Evolutionary conservation across 2,888 invertebrate species (phyloP), one percentile per base, ranked within the genome.

Genomic region (Amiota communis): DNA sequence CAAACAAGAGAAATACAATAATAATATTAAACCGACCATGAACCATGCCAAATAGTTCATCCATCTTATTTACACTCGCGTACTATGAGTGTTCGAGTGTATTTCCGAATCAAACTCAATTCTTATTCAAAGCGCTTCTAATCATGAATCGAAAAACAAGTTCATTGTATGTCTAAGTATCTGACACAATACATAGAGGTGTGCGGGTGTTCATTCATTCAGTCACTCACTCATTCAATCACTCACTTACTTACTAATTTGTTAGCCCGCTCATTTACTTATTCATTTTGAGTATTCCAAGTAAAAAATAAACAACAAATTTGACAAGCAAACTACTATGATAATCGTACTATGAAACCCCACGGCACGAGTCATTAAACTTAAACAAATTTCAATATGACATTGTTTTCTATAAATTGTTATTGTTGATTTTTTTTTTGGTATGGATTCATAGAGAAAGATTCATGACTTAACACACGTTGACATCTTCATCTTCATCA

Each of bases 91-190:
- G 12, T 53, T 53, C 12, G 53, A n/a, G 53, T 8, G 53, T 53
- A 53, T 53, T 53, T 53, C 53, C 53, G 53, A 53, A 53, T 53
- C 12, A 53, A 51, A 53, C 74, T 77, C 76, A 78, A 73, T 78
- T 76, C 72, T 72, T 78, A 78, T 78, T 76, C 77, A 76, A 74
- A 79, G 77, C 72, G 72, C 53, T 77, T 80, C 81, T 82, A 81
- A 84, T 78, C 80, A 46, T 20, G 82, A 59, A 59, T 74, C 74
- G 74, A 72, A 76, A 79, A 83, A 83, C 86, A 74, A 84, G 82
- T 83, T 83, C 81, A 83, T 80, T 84, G 70, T 71, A 51, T 71
- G 59, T 20, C 15, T 59, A 59, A 15, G 11, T 59, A 10, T 8
- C n/a, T 12, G 23, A 8, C 23, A 17, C 11, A 36, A 2, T 36